phyloP scores from a whole-genome alignment of 2,113 vertebrate genomes.

The Tachuris rubrigastra region DNA sequence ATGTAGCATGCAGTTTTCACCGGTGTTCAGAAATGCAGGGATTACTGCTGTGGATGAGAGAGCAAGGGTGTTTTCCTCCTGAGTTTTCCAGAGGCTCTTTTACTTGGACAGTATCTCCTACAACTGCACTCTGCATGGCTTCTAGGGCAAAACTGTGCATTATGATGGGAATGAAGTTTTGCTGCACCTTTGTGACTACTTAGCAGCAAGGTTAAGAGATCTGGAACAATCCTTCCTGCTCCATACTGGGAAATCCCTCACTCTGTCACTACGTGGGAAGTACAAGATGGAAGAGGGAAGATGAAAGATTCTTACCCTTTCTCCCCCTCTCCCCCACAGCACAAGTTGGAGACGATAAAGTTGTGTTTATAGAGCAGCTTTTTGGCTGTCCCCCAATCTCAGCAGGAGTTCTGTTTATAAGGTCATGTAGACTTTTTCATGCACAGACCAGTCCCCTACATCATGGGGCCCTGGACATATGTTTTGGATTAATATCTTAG shows the following conservation, averaged over 20 bases:
- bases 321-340: fast-evolving
- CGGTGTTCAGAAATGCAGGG: neutral
- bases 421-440: neutral
- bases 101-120: neutral
- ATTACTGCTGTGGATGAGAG: neutral
- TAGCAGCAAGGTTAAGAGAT: neutral
- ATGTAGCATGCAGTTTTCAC: neutral
- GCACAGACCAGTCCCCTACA: neutral
- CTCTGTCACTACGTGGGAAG: neutral
- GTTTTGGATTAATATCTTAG: neutral
- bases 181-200: neutral
- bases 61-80: neutral
- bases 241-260: neutral
- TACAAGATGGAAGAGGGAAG: neutral
- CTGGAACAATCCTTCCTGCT: neutral
- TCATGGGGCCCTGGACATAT: neutral
- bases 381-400: neutral
- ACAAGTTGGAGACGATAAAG: neutral
- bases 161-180: neutral
- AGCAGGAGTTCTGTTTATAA: neutral
- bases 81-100: neutral
- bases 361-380: neutral
- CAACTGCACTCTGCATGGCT: neutral
- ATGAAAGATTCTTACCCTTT: neutral
- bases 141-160: neutral